A percentile compares a stretch with the other conserved stretches of the same genome.
These are phyloP conservation scores for Cosmia pyralina DNA, from an alignment of 2,888 invertebrate genomes.

Conservation along the genomic window DNA sequence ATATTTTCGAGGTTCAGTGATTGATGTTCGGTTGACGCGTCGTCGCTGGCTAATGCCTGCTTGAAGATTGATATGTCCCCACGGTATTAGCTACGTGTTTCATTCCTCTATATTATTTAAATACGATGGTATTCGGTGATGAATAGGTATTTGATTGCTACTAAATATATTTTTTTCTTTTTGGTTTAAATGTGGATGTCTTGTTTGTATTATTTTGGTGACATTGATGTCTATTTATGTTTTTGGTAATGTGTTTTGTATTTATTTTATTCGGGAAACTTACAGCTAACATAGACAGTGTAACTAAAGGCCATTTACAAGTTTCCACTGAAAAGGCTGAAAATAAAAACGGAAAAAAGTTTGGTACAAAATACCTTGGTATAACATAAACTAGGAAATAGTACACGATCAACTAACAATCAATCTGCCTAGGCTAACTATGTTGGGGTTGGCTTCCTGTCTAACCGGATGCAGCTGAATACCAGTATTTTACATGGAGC, in stretches of 20 bases:
- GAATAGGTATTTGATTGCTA: conserved; percentile 65
- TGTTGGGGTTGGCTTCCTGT: no score
- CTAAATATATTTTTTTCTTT: conserved; percentile 30
- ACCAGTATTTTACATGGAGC: no score
- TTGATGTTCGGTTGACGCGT: conserved; percentile 84
- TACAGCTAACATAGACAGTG: no score
- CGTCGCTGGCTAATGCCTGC: conserved; percentile 78
- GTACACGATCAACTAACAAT: no score
- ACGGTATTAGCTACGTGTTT: conserved; percentile 67
- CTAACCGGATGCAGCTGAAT: no score
- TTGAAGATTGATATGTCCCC: conserved; percentile 83
- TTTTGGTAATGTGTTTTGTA: neutral
- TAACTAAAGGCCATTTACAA: no score
- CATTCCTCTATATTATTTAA: conserved; percentile 71
- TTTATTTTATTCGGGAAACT: neutral
- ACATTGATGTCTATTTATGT: neutral
- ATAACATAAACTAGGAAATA: no score
- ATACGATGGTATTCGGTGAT: conserved; percentile 61
- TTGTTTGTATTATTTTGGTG: neutral
- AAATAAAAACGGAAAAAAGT: no score
- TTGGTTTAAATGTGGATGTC: conserved; percentile 16
- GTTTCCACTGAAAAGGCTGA: no score
- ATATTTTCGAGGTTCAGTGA: conserved; percentile 80
- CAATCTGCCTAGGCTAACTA: no score
- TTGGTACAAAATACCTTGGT: no score